Percentiles rank a stretch among this genome's conserved stretches.
Conservation (phyloP, 2,888 invertebrate genomes). For the Melinaea menophilus region DNA sequence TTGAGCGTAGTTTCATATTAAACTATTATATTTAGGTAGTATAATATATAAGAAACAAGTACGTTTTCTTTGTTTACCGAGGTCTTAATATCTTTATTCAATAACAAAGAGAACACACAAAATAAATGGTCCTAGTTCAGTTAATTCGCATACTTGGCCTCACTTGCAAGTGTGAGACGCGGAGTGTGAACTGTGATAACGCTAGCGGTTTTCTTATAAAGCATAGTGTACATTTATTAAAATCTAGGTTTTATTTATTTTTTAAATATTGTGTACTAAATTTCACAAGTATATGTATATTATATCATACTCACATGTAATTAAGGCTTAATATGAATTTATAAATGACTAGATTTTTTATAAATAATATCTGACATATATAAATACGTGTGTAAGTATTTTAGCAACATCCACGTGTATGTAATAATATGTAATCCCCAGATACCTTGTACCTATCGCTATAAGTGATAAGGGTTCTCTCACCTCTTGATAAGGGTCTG, state of each 20-base stretch:
- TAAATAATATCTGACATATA: not conserved
- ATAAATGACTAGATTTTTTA: too few species aligned
- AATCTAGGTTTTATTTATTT: too few species aligned
- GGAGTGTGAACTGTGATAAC: constrained; percentile 36
- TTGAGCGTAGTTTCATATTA: too few species aligned
- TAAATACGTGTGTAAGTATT: not conserved
- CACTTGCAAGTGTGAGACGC: constrained; percentile 29
- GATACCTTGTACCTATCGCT: not conserved
- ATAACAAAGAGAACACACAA: constrained; percentile 11
- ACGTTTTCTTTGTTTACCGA: not conserved
- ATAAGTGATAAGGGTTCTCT: constrained; percentile 4
- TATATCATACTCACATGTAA: too few species aligned
- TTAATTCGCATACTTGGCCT: constrained; percentile 36
- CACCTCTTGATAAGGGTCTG: constrained; percentile 1
- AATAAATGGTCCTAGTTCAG: constrained; percentile 28
- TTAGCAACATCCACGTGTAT: not conserved
- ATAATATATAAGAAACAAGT: too few species aligned
- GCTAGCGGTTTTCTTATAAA: constrained; percentile 22
- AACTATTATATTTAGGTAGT: too few species aligned
- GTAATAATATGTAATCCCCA: not conserved
- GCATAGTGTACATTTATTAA: constrained; percentile 20
- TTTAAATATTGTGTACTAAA: too few species aligned
- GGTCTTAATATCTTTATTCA: not conserved
- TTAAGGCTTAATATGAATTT: too few species aligned
- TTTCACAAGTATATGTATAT: too few species aligned